Base-by-base conservation (phyloP, 2,113 vertebrate species). In the Onychostoma macrolepis region DNA sequence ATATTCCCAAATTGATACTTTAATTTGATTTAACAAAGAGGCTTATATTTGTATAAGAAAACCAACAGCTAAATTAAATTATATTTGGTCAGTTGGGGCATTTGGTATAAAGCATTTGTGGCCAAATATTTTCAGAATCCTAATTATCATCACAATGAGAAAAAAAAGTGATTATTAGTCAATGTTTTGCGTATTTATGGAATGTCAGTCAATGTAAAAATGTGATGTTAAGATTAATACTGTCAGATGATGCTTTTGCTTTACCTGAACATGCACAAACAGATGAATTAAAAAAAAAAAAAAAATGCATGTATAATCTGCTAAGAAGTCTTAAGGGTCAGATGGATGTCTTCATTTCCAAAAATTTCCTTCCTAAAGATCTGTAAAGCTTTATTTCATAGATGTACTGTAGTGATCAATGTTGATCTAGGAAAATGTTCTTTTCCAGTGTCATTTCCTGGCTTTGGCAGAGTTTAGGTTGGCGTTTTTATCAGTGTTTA, bases 401-500 rank as follows among this genome's bases (percentile, higher is more conserved):
- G 17, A 65, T 75, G 17, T 67, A 48, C 6, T 84, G 26, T 75
- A 33, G 50, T 36, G 33, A 72, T 72, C 0, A 80, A 15, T 56
- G n/a, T 21, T 77, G 13, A 78, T 17, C n/a, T 45, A 15, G 43
- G 53, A 26, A 33, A 26, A 12, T 53, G 10, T 41, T 38, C 5
- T 58, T 19, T 43, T 65, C 13, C 33, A 81, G 38, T 36, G 72
- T 87, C 45, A 76, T 41, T 81, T 50, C 43, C 24, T 38, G 83
- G 76, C 15, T 53, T 89, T 87, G 63, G 48, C 67, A 85, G 77
- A 72, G 30, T 53, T 21, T 72, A 48, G 5, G 21, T 53, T 84
- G 43, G 82, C 45, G 24, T 61, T 50, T 56, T 58, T 69, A 26
- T 77, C 41, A 74, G 74, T 78, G 80, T 58, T 77, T 50, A 89